These are phyloP conservation scores for Eupithecia insigniata DNA, from an alignment of 2,888 invertebrate species.

Conservation along the genomic window DNA sequence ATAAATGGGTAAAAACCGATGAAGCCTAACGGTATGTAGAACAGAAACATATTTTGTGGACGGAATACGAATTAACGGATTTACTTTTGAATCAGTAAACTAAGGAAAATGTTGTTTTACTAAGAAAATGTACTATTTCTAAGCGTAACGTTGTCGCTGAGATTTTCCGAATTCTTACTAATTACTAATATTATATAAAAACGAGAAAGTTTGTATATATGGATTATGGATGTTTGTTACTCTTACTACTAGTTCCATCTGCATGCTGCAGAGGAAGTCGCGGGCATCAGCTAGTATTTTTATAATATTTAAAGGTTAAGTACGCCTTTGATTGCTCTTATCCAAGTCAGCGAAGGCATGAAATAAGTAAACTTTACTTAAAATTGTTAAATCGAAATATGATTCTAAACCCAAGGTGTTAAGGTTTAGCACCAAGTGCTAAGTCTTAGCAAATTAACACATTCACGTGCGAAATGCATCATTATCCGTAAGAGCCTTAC, in stretches of 20 bases:
- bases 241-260: too few relatives aligned
- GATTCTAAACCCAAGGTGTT: neutral
- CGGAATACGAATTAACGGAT: constrained; percentile 28
- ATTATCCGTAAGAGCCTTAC: constrained; percentile 18
- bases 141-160: too few relatives aligned
- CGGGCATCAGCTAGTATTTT: too few relatives aligned
- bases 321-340: neutral
- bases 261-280: too few relatives aligned
- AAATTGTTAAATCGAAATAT: neutral
- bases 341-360: neutral
- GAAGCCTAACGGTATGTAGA: constrained; percentile 38
- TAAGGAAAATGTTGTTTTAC: neutral
- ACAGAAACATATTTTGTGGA: constrained; percentile 32
- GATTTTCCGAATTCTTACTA: neutral
- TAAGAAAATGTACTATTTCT: neutral
- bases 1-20: constrained; percentile 32
- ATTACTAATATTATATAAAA: too few relatives aligned
- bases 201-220: too few relatives aligned
- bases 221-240: too few relatives aligned
- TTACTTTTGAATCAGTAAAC: constrained; percentile 23
- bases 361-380: neutral
- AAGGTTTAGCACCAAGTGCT: constrained; percentile 12
- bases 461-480: neutral
- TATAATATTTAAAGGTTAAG: too few relatives aligned
- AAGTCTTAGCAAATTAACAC: constrained; percentile 24